phyloP scores from a whole-genome alignment of 2,113 vertebrate species.

The Anguilla japonica region DNA sequence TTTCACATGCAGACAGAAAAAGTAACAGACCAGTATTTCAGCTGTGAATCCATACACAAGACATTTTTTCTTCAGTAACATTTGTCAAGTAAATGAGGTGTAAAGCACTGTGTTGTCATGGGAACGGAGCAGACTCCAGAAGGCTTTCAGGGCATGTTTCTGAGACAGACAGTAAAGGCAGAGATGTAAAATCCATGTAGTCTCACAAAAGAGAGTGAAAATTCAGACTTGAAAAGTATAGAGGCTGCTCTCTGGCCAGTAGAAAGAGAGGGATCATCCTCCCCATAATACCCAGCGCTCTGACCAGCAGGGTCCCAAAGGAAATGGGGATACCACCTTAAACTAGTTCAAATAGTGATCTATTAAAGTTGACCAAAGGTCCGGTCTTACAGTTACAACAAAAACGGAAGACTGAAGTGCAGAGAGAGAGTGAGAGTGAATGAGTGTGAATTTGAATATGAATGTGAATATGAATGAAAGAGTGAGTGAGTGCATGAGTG shows the following conservation, averaged over 20 bases:
- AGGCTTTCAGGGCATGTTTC: not conserved
- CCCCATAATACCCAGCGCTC: not conserved
- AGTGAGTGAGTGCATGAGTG: slow-evolving; percentile 16
- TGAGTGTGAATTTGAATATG: not conserved
- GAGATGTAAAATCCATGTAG: not conserved
- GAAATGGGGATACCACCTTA: not conserved
- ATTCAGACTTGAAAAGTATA: not conserved
- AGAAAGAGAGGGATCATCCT: not conserved
- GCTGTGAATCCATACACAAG: not conserved
- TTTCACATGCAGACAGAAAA: not conserved
- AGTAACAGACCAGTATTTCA: not conserved
- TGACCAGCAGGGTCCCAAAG: not conserved
- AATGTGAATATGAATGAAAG: slow-evolving; percentile 14
- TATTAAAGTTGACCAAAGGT: not conserved
- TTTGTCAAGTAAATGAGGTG: slow-evolving; percentile 6
- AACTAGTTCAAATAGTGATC: not conserved
- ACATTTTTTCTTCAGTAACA: not conserved
- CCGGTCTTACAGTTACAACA: not conserved
- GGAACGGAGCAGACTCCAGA: not conserved
- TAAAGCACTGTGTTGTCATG: slow-evolving; percentile 6
- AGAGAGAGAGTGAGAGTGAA: not conserved
- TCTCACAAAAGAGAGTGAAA: not conserved
- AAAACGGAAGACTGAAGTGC: not conserved
- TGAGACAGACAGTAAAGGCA: not conserved
- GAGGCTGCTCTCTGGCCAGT: not conserved